Evolutionary conservation across 1,140 invertebrate species (phyloP), one percentile per base, ranked within the genome.

Genomic region (Tyrophagus putrescentiae): DNA sequence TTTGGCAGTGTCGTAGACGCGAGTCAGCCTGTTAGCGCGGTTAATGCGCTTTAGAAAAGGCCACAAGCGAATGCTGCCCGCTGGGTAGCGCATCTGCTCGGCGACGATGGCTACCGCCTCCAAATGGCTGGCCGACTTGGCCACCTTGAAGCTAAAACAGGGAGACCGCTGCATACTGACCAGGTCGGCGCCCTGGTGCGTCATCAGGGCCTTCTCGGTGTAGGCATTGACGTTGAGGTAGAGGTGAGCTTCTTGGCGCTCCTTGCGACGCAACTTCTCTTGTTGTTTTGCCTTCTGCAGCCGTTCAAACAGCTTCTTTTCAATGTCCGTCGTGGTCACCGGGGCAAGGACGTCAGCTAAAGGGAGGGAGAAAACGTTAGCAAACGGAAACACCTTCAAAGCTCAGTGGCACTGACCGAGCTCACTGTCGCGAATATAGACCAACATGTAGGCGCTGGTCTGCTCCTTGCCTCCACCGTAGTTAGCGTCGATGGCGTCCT

Each of bases 361-460:
- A 59, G 48, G 21, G 39, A 54, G 48, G 0, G 27, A 16, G 11
- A 1, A 62, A 32, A 31, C 52, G 39, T 45, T 3, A 25, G 31
- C 29, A 1, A 9, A 45, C 34, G 44, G 27, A 21, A 18, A 23
- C 7, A 39, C 16, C 7, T 60, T 25, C 4, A 5, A 33, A 18
- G n/a, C 5, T 31, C 31, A 21, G 29, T 9, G 29, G 33, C 33
- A 60, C 44, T 62, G 41, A 62, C 61, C 50, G 48, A 68, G 60
- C 33, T 54, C 41, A 48, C 65, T 69, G 68, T 90, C 82, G 68
- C 90, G 79, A 68, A 98, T 97, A 72, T 99, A 99, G 32, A 99
- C 95, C 75, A 99, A 82, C 96, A 99, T 99, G 74, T 99, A 99
- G n/a, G 96, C 96, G 72, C 97, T 98, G 57, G 95, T 98, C 71